Conservation (phyloP, 2,113 vertebrate genomes). For the Pollachius pollachius region DNA sequence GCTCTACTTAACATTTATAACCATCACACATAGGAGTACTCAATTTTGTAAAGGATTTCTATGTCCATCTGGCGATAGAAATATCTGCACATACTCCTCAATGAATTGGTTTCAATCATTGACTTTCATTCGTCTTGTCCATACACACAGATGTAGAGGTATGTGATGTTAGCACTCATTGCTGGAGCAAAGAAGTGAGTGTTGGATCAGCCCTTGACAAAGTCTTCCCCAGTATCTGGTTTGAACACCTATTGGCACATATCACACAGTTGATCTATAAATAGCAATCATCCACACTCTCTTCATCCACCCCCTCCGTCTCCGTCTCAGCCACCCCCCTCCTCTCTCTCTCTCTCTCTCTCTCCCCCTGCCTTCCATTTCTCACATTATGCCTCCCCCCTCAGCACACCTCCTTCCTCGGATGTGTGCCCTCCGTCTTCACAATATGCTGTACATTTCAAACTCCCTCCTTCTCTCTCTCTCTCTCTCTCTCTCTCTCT, state of each 20-base stretch:
- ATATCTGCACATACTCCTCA: no score
- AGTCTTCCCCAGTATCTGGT: constrained; percentile 23
- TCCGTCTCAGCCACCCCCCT: not conserved
- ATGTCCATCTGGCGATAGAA: no score
- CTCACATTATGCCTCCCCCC: not conserved
- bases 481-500: not conserved
- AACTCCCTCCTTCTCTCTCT: constrained; percentile 21
- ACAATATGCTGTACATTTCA: constrained; percentile 10
- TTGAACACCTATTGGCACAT: constrained; percentile 62
- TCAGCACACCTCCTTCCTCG: not conserved
- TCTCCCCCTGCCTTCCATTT: constrained; percentile 35
- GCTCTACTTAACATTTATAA: no score
- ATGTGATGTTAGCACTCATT: no score
- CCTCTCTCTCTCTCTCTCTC: constrained; percentile 24
- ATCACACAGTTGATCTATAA: constrained; percentile 66
- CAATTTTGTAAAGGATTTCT: no score
- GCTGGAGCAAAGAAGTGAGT: no score
- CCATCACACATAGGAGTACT: no score
- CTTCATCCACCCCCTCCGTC: constrained; percentile 39
- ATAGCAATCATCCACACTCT: constrained; percentile 62
- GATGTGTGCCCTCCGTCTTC: not conserved
- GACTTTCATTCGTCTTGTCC: no score
- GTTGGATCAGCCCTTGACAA: constrained; percentile 8
- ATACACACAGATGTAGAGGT: no score
- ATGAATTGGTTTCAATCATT: no score